Evolutionary conservation across 2,888 invertebrate genomes (phyloP), one percentile per base, ranked within the genome.

Genomic region (Cryptophagus acutangulus): DNA sequence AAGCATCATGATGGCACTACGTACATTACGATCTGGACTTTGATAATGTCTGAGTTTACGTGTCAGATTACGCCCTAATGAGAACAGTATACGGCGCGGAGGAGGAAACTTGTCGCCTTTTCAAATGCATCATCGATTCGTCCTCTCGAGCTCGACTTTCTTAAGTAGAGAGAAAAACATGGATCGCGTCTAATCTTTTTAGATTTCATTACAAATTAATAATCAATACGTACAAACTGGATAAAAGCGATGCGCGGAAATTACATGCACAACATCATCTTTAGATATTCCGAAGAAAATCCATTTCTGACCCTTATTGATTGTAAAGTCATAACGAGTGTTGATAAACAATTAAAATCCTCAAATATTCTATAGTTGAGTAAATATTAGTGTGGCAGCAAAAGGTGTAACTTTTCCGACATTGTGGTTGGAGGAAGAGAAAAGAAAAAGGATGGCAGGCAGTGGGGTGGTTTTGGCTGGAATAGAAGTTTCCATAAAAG

Each of bases 21-120:
- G 49, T 52, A 48, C 51, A 48, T 53, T 55, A 50, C 49, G 56
- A 57, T 57, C 49, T 53, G 52, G 54, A 55, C 52, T 48, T 51
- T 49, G 57, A 57, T 57, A 57, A 42, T 49, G 53, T 56, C 54
- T 49, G 24, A 41, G 47, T 50, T 48, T 49, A 49, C 48, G 49
- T 48, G 48, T 54, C 43, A 44, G 45, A 54, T 51, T 50, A 56
- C 51, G 50, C 52, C 51, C 47, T 53, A 52, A 52, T 51, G 49
- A 49, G 48, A 48, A 46, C 37, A 14, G 37, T 36, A 33, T 16
- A 18, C 17, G 34, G 18, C n/a, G 34, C n/a, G n/a, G 34, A 33
- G 33, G 13, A 3, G 15, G 20, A 10, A 20, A 15, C 31, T 16
- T 31, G 31, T 12, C n/a, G n/a, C n/a, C n/a, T n/a, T n/a, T n/a